These are phyloP conservation scores for Euschistus heros DNA, from an alignment of 1,140 invertebrate genomes.

Conservation along the genomic window DNA sequence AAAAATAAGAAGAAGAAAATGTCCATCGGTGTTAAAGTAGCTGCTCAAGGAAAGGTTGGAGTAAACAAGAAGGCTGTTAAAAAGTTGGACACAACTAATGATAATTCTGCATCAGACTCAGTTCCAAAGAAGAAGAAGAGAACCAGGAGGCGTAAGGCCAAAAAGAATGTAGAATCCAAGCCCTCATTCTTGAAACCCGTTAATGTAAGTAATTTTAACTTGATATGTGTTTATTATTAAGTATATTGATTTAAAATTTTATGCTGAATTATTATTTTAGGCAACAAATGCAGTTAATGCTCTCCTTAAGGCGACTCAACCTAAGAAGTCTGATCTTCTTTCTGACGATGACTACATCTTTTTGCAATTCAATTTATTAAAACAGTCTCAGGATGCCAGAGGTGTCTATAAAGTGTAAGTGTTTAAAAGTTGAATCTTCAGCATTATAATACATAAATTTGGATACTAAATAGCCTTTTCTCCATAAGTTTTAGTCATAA, in stretches of 20 bases:
- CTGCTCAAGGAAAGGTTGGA: background rate
- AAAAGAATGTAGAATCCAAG: background rate
- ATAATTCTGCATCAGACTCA: background rate
- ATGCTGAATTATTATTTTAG: background rate
- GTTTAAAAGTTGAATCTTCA: too few species aligned
- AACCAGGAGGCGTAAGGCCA: too few species aligned
- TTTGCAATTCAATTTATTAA: background rate
- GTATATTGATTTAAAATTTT: background rate
- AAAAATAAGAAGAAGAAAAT: conserved; percentile 3
- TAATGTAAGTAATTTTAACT: background rate
- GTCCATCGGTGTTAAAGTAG: background rate
- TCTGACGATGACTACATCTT: background rate
- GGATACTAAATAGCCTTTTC: too few species aligned
- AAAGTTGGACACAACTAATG: background rate
- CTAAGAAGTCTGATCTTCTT: background rate
- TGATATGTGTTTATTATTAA: too few species aligned
- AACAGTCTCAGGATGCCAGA: background rate
- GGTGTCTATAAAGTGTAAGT: background rate
- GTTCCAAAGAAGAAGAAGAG: too few species aligned
- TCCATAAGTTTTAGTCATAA: too few species aligned
- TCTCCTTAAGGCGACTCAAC: background rate
- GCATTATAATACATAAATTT: too few species aligned
- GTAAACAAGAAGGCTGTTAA: background rate
- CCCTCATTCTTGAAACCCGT: background rate
- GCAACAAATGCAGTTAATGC: background rate